Evolutionary conservation across 35 echinoderm and acorn worm genomes (phyloP), one percentile per base, ranked within the genome.

Genomic region (Holothuria glaberrima): DNA sequence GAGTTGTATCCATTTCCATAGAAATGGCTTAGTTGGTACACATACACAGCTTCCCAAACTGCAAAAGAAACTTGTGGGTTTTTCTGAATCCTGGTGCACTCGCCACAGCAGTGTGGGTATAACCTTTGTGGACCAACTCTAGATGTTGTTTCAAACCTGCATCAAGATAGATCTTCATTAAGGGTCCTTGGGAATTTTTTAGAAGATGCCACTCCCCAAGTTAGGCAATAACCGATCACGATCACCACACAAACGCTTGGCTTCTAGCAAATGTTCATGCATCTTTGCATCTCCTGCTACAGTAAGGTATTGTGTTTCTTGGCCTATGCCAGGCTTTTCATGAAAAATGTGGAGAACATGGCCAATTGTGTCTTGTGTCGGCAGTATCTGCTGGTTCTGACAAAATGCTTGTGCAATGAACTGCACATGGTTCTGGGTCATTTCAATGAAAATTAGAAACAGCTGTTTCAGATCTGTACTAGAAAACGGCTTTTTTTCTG

Each of bases 161-260:
- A 75, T 92, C 80, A 17, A 86, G 19, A 46, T 75, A 76, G 16
- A 86, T 80, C 35, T 92, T 92, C 80, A 92, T 58, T 38, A 86
- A 16, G 22, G 68, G 80, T 5, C 44, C 80, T 45, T 92, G 90
- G 0, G 26, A 28, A 61, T 92, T 92, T 86, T 92, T 92, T 2
- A 92, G 56, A 1, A 92, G 66, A 75, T 92, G 90, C 90, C 90
- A 92, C 41, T 92, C 90, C 7, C 68, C 90, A 25, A 86, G 32
- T 28, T 86, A 91, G 81, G 80, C 1, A 91, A 32, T 4, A 92
- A 21, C 90, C 90, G 86, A 73, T 30, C 12, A 3, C 86, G 48
- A 16, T 92, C 72, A 21, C 58, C 25, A 91, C 83, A 91, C 22
- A 59, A 28, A 13, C 50, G 46, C 13, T 91, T 91, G 0, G 72